phyloP scores from a whole-genome alignment of 1,140 invertebrate genomes.

The Drosophila nigromelanica region DNA sequence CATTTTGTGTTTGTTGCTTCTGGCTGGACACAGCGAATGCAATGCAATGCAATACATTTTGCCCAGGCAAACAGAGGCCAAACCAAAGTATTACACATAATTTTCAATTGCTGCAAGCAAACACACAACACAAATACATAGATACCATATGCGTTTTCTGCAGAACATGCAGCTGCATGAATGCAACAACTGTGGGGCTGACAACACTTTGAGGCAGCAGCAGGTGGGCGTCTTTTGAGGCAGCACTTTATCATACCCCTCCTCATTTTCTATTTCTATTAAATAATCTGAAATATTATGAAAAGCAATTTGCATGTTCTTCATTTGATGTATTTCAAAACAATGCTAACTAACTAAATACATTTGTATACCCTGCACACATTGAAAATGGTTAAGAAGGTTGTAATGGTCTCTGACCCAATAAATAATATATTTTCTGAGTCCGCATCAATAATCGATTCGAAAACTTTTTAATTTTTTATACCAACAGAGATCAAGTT shows the following conservation, averaged over 20 bases:
- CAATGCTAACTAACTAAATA: slow-evolving; percentile 6
- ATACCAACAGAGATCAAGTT: too few relatives aligned
- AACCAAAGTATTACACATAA: slow-evolving; percentile 76
- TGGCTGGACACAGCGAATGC: slow-evolving; percentile 13
- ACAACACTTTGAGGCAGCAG: slow-evolving; percentile 24
- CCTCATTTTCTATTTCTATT: neutral
- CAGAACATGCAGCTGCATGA: slow-evolving; percentile 69
- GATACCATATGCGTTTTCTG: slow-evolving; percentile 35
- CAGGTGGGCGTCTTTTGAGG: neutral
- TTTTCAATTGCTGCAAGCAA: slow-evolving; percentile 65
- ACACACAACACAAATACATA: slow-evolving; percentile 21
- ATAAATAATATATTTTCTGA: too few relatives aligned
- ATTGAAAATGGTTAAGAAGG: neutral
- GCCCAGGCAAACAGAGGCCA: slow-evolving; percentile 58
- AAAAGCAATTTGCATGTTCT: slow-evolving; percentile 71
- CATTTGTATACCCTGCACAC: neutral
- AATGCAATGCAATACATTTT: slow-evolving; percentile 64
- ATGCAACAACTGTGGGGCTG: slow-evolving; percentile 62
- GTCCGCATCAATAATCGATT: too few relatives aligned
- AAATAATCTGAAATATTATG: slow-evolving; percentile 18
- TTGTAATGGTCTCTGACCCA: too few relatives aligned
- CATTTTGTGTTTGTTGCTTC: slow-evolving; percentile 41
- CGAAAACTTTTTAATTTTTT: too few relatives aligned
- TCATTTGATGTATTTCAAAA: neutral
- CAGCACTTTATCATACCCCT: neutral